Conservation (phyloP, 2,113 vertebrate genomes). For the Motacilla tschutschensis region DNA sequence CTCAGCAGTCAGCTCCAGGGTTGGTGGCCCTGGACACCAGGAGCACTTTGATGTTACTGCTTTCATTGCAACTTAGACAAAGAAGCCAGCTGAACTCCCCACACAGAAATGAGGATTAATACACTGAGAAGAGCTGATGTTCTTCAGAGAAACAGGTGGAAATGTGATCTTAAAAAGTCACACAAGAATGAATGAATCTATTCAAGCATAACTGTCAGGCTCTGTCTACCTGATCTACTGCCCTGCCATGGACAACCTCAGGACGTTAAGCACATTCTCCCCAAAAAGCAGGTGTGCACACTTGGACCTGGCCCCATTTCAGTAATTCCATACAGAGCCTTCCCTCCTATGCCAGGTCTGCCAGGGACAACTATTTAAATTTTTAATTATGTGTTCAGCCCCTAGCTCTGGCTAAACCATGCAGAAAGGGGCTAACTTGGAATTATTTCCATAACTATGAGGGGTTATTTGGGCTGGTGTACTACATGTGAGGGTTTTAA, state of each 20-base stretch:
- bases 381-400: not conserved
- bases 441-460: not conserved
- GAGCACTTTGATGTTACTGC: fast-evolving
- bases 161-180: not conserved
- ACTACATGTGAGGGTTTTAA: not conserved
- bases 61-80: not conserved
- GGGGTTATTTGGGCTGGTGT: not conserved
- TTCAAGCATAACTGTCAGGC: not conserved
- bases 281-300: not conserved
- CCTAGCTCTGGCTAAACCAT: not conserved
- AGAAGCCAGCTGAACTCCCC: not conserved
- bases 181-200: not conserved
- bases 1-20: fast-evolving
- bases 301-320: not conserved
- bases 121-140: not conserved
- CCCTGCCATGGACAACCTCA: not conserved
- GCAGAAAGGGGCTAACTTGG: not conserved
- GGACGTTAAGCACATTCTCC: not conserved
- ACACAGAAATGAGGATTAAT: not conserved
- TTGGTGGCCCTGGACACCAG: not conserved
- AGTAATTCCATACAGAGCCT: not conserved
- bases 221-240: not conserved
- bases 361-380: not conserved
- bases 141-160: not conserved
- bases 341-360: not conserved